These are phyloP conservation scores for Ardeotis arabs DNA, from an alignment of 2,113 vertebrate species.

Conservation along the genomic window DNA sequence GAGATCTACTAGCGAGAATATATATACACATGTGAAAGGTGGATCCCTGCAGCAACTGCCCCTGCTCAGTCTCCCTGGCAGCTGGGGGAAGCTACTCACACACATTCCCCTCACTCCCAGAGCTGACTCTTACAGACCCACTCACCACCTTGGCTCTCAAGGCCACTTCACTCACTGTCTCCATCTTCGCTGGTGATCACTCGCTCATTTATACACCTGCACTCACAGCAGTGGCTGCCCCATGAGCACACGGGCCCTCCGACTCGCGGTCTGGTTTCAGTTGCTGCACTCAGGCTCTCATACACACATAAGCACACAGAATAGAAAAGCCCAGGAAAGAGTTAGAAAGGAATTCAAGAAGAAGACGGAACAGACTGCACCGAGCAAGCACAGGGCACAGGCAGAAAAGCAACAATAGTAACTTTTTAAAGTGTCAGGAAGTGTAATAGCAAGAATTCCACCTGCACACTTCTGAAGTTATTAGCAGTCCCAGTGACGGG, in stretches of 20 bases:
- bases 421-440: not conserved
- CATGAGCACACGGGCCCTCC: not conserved
- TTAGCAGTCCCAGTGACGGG: not conserved
- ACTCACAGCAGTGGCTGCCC: not conserved
- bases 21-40: not conserved
- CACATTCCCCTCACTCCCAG: not conserved
- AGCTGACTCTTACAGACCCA: not conserved
- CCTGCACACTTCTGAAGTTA: not conserved
- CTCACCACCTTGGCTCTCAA: not conserved
- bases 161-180: not conserved
- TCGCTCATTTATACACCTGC: rapidly evolving
- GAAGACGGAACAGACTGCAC: not conserved
- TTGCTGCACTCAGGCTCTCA: not conserved
- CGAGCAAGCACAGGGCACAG: not conserved
- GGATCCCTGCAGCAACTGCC: not conserved
- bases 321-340: not conserved
- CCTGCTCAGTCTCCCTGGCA: not conserved
- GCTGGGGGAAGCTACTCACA: not conserved
- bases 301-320: not conserved
- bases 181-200: not conserved
- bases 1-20: not conserved
- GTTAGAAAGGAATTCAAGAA: not conserved
- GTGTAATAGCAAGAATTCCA: not conserved
- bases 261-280: not conserved
- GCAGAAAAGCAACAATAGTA: not conserved